Evolutionary conservation across 2,888 invertebrate species (phyloP), one percentile per base, ranked within the genome.

Genomic region (Atethmia centrago): DNA sequence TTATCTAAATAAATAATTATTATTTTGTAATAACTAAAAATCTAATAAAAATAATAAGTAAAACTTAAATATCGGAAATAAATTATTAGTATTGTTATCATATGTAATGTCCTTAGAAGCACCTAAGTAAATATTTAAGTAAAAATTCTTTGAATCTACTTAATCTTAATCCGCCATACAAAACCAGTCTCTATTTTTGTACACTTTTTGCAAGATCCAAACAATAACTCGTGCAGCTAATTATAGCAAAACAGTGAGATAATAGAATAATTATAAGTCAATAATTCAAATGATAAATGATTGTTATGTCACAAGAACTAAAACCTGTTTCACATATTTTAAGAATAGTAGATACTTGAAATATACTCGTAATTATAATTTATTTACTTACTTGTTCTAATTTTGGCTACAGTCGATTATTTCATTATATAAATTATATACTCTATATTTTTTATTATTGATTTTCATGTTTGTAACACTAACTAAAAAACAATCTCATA

Each of bases 211-310:
- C 1, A 8, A 16, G 19, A 66, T 25, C 8, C 8, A 3, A 47
- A 63, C 49, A 51, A 31, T 58, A 71, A 25, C 12, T 45, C 53
- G 36, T 76, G n/a, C 42, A 12, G 8, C 4, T 61, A 42, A 72
- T 75, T 53, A 28, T 36, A 51, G 8, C 10, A 40, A 47, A 56
- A 16, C 31, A 36, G 25, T 25, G 25, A 45, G 25, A 47, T 71
- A 56, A 19, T 42, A 45, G 21, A 25, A 55, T 25, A 16, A 62
- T 61, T n/a, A 72, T 72, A 12, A 53, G 19, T 71, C n/a, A 70
- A 51, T 63, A 5, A 63, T 63, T 49, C 5, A 9, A 49, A 28
- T 45, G 8, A 55, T 19, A 7, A 47, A 62, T 31, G 12, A 10
- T 3, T 16, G 28, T 9, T 49, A 25, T 19, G n/a, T 59, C 19